phyloP scores from a whole-genome alignment of 2,113 vertebrate species.

The Cricetomys ansorgei region DNA sequence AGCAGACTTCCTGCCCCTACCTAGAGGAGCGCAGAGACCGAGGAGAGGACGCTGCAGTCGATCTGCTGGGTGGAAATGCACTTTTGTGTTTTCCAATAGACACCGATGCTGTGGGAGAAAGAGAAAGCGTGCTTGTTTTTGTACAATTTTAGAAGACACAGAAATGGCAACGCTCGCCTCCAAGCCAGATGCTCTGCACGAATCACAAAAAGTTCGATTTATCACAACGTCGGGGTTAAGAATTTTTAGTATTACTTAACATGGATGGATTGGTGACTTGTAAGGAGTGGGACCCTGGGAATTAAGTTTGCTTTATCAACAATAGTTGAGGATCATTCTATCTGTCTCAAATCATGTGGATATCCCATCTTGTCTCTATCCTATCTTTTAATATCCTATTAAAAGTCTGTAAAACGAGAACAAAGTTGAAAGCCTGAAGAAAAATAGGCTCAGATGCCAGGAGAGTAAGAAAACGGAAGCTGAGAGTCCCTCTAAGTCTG shows the following conservation, averaged over 20 bases:
- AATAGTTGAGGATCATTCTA: not conserved
- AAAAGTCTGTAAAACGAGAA: conserved; percentile 13
- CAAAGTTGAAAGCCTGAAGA: conserved; percentile 4
- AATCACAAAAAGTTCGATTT: not conserved
- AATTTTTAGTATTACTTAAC: not conserved
- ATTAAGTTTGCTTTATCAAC: not conserved
- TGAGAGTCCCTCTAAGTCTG: not conserved
- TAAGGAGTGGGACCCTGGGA: not conserved
- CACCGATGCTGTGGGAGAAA: not conserved
- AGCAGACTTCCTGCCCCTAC: not conserved
- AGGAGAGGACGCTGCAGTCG: not conserved
- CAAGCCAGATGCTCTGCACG: not conserved
- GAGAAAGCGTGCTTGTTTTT: conserved; percentile 21
- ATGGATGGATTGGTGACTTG: not conserved
- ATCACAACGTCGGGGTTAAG: not conserved
- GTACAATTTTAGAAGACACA: conserved; percentile 24
- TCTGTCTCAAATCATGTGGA: not conserved
- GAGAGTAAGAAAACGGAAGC: conserved; percentile 41
- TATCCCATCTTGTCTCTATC: not conserved
- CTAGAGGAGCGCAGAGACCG: not conserved
- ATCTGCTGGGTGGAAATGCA: not conserved
- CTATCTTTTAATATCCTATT: too few relatives aligned
- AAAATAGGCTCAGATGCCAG: not conserved
- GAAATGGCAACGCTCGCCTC: conserved; percentile 22
- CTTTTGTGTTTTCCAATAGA: not conserved